Conservation (phyloP, 2,888 invertebrate genomes). For the Amiota mariae region DNA sequence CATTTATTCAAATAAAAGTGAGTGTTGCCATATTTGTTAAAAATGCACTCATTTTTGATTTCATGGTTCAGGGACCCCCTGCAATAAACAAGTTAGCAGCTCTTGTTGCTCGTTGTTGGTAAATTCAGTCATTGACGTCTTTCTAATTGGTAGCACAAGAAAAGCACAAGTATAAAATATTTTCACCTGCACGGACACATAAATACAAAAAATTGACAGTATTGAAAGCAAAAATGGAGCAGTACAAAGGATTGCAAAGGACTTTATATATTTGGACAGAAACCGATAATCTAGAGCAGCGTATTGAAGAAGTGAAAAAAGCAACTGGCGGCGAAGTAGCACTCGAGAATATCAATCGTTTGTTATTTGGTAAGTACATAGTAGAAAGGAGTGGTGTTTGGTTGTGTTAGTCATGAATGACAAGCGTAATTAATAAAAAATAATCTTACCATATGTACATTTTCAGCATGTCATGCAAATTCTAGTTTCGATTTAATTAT, state of each 20-base stretch:
- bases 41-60: background rate
- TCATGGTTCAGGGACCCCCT: too few species aligned
- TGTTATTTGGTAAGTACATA: conserved; percentile 78
- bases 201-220: conserved; percentile 8
- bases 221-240: conserved; percentile 62
- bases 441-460: background rate
- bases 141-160: too few species aligned
- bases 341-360: conserved; percentile 78
- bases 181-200: background rate
- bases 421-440: conserved; percentile 9
- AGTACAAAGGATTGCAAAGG: conserved; percentile 73
- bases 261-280: conserved; percentile 78
- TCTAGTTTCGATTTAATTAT: conserved; percentile 79
- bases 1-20: background rate
- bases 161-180: too few species aligned
- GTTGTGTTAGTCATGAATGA: background rate
- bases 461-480: conserved; percentile 75
- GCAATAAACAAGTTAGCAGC: background rate
- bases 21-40: background rate
- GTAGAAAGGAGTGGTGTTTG: conserved; percentile 58
- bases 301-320: conserved; percentile 75
- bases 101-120: background rate
- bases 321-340: conserved; percentile 75
- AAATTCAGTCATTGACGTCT: too few species aligned
- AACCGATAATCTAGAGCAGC: conserved; percentile 75